Evolutionary conservation across 2,113 vertebrate genomes (phyloP).

Genomic region (Zosterops borbonicus): DNA sequence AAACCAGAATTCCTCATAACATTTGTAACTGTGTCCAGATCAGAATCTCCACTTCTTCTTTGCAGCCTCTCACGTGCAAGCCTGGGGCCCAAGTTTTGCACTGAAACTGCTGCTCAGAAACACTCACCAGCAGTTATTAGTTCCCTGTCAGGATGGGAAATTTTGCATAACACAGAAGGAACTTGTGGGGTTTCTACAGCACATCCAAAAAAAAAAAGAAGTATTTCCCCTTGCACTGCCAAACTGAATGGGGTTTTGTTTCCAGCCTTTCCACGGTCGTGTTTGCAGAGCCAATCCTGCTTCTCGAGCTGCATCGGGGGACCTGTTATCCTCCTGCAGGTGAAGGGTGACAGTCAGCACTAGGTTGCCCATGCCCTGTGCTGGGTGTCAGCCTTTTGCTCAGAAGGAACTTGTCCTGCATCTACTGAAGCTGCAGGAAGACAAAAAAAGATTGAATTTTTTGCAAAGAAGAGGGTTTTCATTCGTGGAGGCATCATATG

Average conservation of each 20-base stretch:
- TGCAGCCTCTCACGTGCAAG: not conserved
- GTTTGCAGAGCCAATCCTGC: not conserved
- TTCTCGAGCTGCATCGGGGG: not conserved
- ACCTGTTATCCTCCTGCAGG: not conserved
- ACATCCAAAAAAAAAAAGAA: not conserved
- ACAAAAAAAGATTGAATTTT: not conserved
- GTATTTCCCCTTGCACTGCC: not conserved
- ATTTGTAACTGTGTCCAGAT: not conserved
- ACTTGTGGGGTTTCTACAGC: not conserved
- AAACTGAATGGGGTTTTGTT: not conserved
- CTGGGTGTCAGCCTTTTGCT: not conserved
- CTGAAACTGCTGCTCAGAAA: not conserved
- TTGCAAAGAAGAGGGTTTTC: not conserved
- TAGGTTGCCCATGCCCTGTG: rapidly evolving
- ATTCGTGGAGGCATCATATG: not conserved
- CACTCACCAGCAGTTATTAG: not conserved
- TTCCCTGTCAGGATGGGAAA: constrained; percentile 34
- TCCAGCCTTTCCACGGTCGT: not conserved
- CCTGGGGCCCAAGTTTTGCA: not conserved
- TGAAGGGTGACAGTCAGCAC: not conserved
- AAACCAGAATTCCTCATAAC: not conserved
- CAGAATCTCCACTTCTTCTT: not conserved
- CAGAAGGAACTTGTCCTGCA: not conserved
- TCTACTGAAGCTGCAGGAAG: not conserved
- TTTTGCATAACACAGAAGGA: not conserved